Conservation (phyloP, 2,113 vertebrate species). For the Cranoglanis bouderius region DNA sequence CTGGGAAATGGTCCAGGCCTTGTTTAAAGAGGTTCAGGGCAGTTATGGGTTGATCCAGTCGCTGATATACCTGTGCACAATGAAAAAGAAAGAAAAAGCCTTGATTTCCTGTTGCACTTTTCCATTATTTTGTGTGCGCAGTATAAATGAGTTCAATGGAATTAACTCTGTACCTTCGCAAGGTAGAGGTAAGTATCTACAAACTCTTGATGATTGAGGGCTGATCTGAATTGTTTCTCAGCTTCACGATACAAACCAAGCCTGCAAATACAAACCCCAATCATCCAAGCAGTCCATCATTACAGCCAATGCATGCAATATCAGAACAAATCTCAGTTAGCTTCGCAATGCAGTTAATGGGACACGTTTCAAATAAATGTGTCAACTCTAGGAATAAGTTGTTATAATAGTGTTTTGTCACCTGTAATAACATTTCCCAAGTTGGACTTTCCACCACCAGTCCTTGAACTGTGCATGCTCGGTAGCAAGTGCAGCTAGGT, state of each 20-base stretch:
- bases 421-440: constrained; percentile 98
- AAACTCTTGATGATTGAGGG: constrained; percentile 91
- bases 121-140: background rate
- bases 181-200: constrained; percentile 93
- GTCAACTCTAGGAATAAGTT: background rate
- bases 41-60: constrained; percentile 92
- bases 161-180: constrained; percentile 81
- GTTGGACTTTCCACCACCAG: constrained; percentile 99
- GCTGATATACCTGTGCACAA: constrained; percentile 83
- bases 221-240: constrained; percentile 95
- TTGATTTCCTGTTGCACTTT: background rate
- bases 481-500: constrained; percentile 91
- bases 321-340: background rate
- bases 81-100: background rate
- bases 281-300: background rate
- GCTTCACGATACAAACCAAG: constrained; percentile 91
- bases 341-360: background rate
- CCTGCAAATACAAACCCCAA: constrained; percentile 55
- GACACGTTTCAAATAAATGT: background rate
- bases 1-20: constrained; percentile 92
- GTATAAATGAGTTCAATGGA: background rate
- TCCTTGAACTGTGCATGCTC: constrained; percentile 95
- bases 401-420: constrained; percentile 59
- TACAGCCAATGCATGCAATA: background rate
- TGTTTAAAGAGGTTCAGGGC: constrained; percentile 93